phyloP scores from a whole-genome alignment of 2,888 invertebrate species.

The Melanophora roralis region DNA sequence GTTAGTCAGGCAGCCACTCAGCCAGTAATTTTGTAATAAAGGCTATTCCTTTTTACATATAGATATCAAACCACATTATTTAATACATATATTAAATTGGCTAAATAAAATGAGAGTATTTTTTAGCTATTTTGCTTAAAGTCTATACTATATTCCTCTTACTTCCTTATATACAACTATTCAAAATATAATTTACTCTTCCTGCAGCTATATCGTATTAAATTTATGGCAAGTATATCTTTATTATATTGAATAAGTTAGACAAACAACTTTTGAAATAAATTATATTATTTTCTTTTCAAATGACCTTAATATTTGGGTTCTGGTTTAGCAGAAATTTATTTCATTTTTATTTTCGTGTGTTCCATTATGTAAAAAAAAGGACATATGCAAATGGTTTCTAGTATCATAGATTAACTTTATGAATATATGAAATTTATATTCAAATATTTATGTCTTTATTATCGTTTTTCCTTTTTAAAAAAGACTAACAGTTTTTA shows the following conservation, averaged over 20 bases:
- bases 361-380: background rate
- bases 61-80: too few species aligned
- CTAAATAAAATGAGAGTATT: too few species aligned
- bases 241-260: background rate
- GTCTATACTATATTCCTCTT: too few species aligned
- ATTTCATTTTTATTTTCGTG: background rate
- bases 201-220: background rate
- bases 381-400: slow-evolving; percentile 37
- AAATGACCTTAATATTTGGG: background rate
- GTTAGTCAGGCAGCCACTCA: too few species aligned
- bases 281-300: background rate
- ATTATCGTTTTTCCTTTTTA: background rate
- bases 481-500: slow-evolving; percentile 44
- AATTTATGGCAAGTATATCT: background rate
- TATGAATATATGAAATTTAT: background rate
- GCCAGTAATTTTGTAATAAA: too few species aligned
- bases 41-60: too few species aligned
- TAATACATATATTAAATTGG: too few species aligned
- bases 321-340: background rate
- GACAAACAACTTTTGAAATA: background rate
- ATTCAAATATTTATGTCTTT: too few species aligned
- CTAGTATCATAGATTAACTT: background rate
- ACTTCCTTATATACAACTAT: too few species aligned
- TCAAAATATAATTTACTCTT: background rate
- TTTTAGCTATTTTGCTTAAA: too few species aligned